phyloP scores from a whole-genome alignment of 2,113 vertebrate genomes.

The Acrocephalus kingi region DNA sequence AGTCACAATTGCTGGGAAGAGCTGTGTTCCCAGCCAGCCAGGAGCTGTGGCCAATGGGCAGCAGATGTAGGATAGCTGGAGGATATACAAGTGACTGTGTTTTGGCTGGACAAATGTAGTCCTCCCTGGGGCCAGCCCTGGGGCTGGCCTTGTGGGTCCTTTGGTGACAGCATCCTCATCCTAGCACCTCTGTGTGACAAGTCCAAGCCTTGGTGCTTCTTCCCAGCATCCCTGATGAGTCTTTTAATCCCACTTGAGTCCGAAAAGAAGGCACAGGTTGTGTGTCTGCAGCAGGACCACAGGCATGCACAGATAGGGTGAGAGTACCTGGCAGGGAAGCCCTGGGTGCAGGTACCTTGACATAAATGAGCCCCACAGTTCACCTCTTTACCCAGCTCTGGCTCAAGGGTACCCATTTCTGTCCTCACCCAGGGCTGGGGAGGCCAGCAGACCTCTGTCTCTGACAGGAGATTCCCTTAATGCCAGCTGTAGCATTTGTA shows the following conservation, averaged over 20 bases:
- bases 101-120: neutral
- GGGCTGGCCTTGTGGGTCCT: neutral
- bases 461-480: slow-evolving; percentile 7
- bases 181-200: neutral
- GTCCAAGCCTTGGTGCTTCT: neutral
- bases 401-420: neutral
- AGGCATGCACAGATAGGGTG: neutral
- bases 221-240: neutral
- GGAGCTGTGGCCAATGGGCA: neutral
- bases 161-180: neutral
- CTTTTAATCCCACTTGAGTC: neutral
- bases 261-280: neutral
- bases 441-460: neutral
- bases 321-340: neutral
- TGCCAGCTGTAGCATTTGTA: slow-evolving; percentile 14
- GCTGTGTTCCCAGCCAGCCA: neutral
- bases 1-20: neutral
- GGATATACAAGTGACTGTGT: accelerated
- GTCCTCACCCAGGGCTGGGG: neutral
- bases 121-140: neutral
- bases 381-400: neutral
- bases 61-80: accelerated
- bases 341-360: neutral
- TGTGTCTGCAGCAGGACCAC: neutral
- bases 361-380: neutral